Percentiles rank a stretch among this genome's conserved stretches.
Conservation (phyloP, 2,888 invertebrate species). For the Eulithis prunata region DNA sequence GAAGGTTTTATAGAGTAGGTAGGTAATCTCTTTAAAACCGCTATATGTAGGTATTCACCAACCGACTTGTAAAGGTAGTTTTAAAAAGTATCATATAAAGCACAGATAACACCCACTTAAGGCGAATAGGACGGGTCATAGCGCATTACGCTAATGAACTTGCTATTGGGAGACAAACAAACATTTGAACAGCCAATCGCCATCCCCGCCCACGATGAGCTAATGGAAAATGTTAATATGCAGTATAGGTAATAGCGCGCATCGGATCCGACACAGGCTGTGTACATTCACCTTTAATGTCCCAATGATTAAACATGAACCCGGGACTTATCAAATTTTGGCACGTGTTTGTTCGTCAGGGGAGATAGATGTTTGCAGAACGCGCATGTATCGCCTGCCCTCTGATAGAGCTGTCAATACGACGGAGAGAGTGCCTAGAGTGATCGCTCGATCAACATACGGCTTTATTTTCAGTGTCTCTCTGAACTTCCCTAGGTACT, state of each 20-base stretch:
- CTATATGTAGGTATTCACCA: too few relatives aligned
- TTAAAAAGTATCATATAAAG: background rate
- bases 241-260: slow-evolving; percentile 61
- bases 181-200: slow-evolving; percentile 61
- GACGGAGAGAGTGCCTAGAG: slow-evolving; percentile 68
- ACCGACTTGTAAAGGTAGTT: background rate
- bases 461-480: slow-evolving; percentile 48
- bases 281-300: slow-evolving; percentile 69
- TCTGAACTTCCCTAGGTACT: background rate
- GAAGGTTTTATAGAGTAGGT: too few relatives aligned
- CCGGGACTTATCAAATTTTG: slow-evolving; percentile 81
- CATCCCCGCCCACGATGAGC: slow-evolving; percentile 47
- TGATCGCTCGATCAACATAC: slow-evolving; percentile 74
- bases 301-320: slow-evolving; percentile 80
- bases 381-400: slow-evolving; percentile 69
- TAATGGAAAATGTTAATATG: slow-evolving; percentile 76
- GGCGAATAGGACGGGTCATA: background rate
- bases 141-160: slow-evolving; percentile 40
- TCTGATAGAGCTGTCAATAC: slow-evolving; percentile 79
- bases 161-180: slow-evolving; percentile 49
- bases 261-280: slow-evolving; percentile 40
- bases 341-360: slow-evolving; percentile 77
- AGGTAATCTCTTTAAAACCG: too few relatives aligned
- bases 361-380: slow-evolving; percentile 75
- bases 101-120: background rate